Evolutionary conservation across 64 coral and sea anemone species (phyloP).

Genomic region (Pachyseris speciosa): DNA sequence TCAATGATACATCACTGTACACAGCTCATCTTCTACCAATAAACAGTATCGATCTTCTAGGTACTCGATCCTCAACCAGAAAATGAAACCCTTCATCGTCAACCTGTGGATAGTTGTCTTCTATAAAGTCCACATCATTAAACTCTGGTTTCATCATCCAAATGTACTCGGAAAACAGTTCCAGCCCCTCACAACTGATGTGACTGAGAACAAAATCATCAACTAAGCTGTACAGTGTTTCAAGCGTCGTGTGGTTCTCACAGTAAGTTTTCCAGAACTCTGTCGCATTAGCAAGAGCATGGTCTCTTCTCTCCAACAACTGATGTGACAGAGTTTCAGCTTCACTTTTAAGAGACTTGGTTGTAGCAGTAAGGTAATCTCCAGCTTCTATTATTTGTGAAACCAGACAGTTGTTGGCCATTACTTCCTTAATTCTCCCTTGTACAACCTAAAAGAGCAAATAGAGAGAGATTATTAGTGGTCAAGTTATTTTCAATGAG

Average conservation of each 20-base stretch:
- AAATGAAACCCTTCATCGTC: slow-evolving; percentile 12
- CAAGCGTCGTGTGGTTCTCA: not conserved
- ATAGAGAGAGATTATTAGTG: not conserved
- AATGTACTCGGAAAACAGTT: slow-evolving; percentile 26
- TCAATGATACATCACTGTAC: not conserved
- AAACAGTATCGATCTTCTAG: slow-evolving; percentile 4
- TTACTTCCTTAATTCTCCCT: not conserved
- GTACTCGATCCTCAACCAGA: not conserved
- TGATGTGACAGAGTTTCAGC: slow-evolving; percentile 16
- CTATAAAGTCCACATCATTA: not conserved
- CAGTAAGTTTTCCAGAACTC: slow-evolving; percentile 24
- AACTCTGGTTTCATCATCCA: slow-evolving; percentile 1
- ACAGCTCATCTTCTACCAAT: slow-evolving; percentile 4
- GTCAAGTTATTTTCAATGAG: not conserved
- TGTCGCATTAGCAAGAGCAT: not conserved
- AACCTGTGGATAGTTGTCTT: not conserved
- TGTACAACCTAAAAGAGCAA: slow-evolving; percentile 18
- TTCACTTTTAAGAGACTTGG: not conserved
- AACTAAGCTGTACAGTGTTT: slow-evolving; percentile 18
- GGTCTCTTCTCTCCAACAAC: not conserved
- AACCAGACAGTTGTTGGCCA: slow-evolving; percentile 16
- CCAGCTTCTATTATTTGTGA: slow-evolving; percentile 1
- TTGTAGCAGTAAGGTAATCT: not conserved
- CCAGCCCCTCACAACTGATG: slow-evolving; percentile 1
- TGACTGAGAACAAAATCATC: slow-evolving; percentile 5